Evolutionary conservation across 2,797 vertebrate genomes (phyloP).

Genomic region (Masticophis lateralis): DNA sequence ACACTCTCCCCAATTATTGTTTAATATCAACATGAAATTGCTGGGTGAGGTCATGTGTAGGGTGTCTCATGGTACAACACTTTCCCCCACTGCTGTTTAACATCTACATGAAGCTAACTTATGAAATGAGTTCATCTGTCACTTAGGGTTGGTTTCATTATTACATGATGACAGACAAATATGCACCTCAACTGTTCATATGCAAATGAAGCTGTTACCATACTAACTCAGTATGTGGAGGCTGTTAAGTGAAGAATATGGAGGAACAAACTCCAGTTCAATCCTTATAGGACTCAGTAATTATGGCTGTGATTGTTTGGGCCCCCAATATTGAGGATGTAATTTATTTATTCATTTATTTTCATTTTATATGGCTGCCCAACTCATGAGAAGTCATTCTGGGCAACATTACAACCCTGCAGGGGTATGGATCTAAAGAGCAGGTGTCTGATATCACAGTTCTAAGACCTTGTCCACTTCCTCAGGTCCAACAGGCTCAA

Average conservation of each 20-base stretch:
- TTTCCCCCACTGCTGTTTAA: not conserved
- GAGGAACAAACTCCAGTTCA: not conserved
- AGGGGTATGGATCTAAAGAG: not conserved
- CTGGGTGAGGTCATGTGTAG: not conserved
- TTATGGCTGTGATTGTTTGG: not conserved
- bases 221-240: not conserved
- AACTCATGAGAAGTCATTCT: not conserved
- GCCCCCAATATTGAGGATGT: not conserved
- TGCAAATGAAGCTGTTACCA: not conserved
- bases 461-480: not conserved
- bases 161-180: not conserved
- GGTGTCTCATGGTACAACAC: not conserved
- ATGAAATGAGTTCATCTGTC: not conserved
- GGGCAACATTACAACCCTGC: no score
- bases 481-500: not conserved
- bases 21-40: not conserved
- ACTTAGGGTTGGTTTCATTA: not conserved
- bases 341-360: not conserved
- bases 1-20: not conserved
- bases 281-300: not conserved
- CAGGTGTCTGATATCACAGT: not conserved
- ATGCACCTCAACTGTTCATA: not conserved
- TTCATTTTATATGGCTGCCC: not conserved
- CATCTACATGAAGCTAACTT: not conserved
- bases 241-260: not conserved